Evolutionary conservation across 2,888 invertebrate species (phyloP).

Genomic region (Ectemnius continuus): DNA sequence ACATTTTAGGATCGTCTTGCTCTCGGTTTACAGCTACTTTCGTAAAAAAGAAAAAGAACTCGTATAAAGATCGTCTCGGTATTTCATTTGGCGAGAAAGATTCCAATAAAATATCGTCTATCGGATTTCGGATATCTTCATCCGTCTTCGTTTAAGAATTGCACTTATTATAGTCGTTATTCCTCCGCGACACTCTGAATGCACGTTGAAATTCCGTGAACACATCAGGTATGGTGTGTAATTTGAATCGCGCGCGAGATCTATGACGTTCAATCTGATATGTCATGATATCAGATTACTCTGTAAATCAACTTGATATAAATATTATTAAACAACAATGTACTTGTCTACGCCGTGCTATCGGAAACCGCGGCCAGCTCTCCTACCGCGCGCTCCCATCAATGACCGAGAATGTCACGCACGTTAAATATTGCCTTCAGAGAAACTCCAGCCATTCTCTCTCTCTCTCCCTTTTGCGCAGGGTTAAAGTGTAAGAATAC

Average conservation of each 20-base stretch:
- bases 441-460: conserved; percentile 21
- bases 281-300: conserved; percentile 73
- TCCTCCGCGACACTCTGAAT: conserved; percentile 30
- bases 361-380: conserved; percentile 21
- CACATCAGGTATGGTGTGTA: conserved; percentile 43
- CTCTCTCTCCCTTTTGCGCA: conserved; percentile 36
- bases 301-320: conserved; percentile 47
- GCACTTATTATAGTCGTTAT: conserved; percentile 52
- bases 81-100: conserved; percentile 33
- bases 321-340: conserved; percentile 53
- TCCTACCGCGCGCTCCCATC: conserved; percentile 12
- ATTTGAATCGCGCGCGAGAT: conserved; percentile 54
- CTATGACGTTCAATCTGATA: conserved; percentile 66
- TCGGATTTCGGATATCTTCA: conserved; percentile 36
- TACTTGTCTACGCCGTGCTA: conserved; percentile 48
- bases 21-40: conserved; percentile 29
- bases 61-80: conserved; percentile 41
- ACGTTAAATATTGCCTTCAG: conserved; percentile 46
- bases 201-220: conserved; percentile 36
- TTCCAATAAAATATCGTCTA: conserved; percentile 42
- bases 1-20: conserved; percentile 43
- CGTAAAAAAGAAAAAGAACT: conserved; percentile 27
- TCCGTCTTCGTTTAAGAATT: conserved; percentile 46
- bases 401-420: conserved; percentile 26
- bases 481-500: conserved; percentile 49